phyloP scores from a whole-genome alignment of 1,140 invertebrate species.

The Teleopsis dalmanni region DNA sequence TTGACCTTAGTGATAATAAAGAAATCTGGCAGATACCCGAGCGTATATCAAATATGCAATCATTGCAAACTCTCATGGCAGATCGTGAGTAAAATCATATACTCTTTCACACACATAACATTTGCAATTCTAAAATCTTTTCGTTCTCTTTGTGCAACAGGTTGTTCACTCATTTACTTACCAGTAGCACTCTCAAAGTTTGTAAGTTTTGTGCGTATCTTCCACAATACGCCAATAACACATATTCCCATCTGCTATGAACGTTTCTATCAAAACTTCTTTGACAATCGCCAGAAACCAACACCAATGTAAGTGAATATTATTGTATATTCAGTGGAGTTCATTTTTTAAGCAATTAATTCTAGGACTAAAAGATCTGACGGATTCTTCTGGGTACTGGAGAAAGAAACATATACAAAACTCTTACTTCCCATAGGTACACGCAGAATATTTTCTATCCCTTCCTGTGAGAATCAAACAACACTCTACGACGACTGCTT shows the following conservation, averaged over 20 bases:
- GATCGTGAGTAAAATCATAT: slow-evolving; percentile 26
- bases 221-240: slow-evolving; percentile 37
- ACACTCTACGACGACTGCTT: slow-evolving; percentile 37
- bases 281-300: slow-evolving; percentile 29
- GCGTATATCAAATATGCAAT: slow-evolving; percentile 32
- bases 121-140: not conserved
- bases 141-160: slow-evolving; percentile 12
- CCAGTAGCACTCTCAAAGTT: slow-evolving; percentile 40
- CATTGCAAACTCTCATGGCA: slow-evolving; percentile 33
- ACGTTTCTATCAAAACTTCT: slow-evolving; percentile 36
- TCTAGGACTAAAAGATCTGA: slow-evolving; percentile 2
- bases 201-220: slow-evolving; percentile 37
- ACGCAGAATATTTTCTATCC: slow-evolving; percentile 27
- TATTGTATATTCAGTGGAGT: not conserved
- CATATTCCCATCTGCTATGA: slow-evolving; percentile 41
- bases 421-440: slow-evolving; percentile 31
- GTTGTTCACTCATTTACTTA: slow-evolving; percentile 33
- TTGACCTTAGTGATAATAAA: slow-evolving; percentile 40
- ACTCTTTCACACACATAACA: not conserved
- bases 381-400: slow-evolving; percentile 26
- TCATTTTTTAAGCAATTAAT: not conserved
- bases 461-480: slow-evolving; percentile 30
- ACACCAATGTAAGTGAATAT: slow-evolving; percentile 13
- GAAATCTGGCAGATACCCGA: slow-evolving; percentile 34
- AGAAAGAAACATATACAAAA: slow-evolving; percentile 22